Base-by-base conservation (phyloP, 2,113 vertebrate genomes). In the Triplophysa siluroides region DNA sequence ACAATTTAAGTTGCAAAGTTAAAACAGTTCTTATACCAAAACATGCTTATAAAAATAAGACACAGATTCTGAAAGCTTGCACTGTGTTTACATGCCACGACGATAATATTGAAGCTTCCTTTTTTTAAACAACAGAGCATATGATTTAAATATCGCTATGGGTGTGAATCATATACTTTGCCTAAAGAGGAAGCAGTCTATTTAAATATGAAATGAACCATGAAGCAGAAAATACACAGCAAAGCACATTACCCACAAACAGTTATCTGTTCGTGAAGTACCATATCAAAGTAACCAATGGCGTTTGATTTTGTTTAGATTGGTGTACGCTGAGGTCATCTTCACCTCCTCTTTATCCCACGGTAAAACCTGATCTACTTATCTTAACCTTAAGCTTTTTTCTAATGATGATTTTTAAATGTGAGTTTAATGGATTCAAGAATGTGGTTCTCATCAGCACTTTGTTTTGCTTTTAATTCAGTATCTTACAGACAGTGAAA, bases 31-130 rank as follows among this genome's bases (percentile, higher is more conserved):
- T n/a, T 33, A 3, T 54, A 45, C 43, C 33, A 54, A 54, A 54
- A 54, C 18, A 54, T 54, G 50, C 14, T 45, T 18, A 18, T 66
- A 6, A 23, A 68, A 68, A 16, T 13, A 24, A 47, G 45, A 26
- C 9, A 18, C 26, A 50, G 14, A 69, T 16, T 26, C 11, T 68
- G 12, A 47, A n/a, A 58, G 54, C 1, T 58, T 58, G 0, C n/a
- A 54, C 29, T 70, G 16, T 71, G 52, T 72, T 72, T 58, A 72
- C 19, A n/a, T 58, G 56, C 33, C 16, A 72, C 69, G 8, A 19
- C 1, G 2, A 45, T 45, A 45, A 12, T 18, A n/a, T 19, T 21
- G 12, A n/a, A 56, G 3, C 50, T 72, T 72, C 19, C 50, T 21
- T 7, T 72, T 70, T 18, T 18, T 18, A 14, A 67, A 21, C 43